Base-by-base conservation (phyloP, 2,797 vertebrate genomes). In the Sebastes kiyomatsui region DNA sequence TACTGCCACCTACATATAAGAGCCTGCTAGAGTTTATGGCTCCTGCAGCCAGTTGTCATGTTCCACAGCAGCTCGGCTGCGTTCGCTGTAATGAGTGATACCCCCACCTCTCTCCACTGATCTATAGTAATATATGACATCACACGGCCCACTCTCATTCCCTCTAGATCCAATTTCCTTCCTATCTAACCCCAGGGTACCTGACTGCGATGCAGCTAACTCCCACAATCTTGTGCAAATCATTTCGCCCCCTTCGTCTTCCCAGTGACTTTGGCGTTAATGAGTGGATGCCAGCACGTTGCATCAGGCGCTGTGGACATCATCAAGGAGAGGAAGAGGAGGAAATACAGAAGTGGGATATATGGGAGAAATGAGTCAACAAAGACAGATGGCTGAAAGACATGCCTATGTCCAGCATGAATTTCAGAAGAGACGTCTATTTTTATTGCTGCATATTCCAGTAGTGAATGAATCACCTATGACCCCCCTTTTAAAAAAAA, bases 81-180 rank as follows among this genome's bases (percentile, higher is more conserved):
- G 86, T 76, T 81, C 70, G 27, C 67, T 22, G 52, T 85, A 87
- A 92, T 91, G 90, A 93, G 67, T 65, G 85, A 88, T 83, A 77
- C 56, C 62, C 33, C 33, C 75, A 67, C 81, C 88, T 89, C 76
- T 67, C 58, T 49, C 30, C 81, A 20, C 83, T 60, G 14, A 84
- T 77, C 84, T 32, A 46, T 72, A 68, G 72, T 86, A 92, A 90
- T 87, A 93, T 91, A 92, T 84, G 80, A 90, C 87, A 87, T 89
- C 90, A 90, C 80, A 80, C 22, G 8, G 70, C 75, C 77, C 4
- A 16, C 73, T 87, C 80, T 77, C 84, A 32, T 86, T 92, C 85
- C 85, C 84, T 80, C 82, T 20, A 58, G 77, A 92, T 91, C 88
- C 89, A 89, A 92, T 94, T 90, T 91, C 88, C 88, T 80, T 71